Base-by-base conservation (phyloP, 2,888 invertebrate species). In the Polydrusus pterygomalis region DNA sequence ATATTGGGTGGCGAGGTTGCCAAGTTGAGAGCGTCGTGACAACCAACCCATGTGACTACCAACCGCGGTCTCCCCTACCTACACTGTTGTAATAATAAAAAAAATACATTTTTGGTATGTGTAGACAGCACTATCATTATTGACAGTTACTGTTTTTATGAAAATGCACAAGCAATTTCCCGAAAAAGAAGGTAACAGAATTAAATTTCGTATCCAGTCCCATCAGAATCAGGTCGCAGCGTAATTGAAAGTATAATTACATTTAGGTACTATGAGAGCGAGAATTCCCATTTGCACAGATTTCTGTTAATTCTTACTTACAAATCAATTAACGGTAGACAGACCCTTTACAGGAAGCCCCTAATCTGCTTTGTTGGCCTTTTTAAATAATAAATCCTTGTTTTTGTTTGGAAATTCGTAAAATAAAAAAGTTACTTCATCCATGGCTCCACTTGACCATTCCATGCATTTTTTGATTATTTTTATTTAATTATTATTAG, bases 251-350 rank as follows among this genome's bases (percentile, higher is more conserved):
- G 73, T 73, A 58, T 67, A 73, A 73, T 73, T 73, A 67, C 65
- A 73, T 73, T 73, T 73, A n/a, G n/a, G n/a, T n/a, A 13, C 30
- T 54, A 56, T 38, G 45, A 70, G 49, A 65, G 20, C 34, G 49
- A 65, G 51, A 45, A 58, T 56, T 43, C 54, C 40, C 68, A 49
- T 56, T 68, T 43, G 30, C 58, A 17, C 45, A 62, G 70, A 67
- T 67, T 73, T 73, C 63, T 20, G 73, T 73, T 73, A 73, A 73
- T 73, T 73, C 73, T 58, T 73, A 73, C 56, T 73, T 73, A 73
- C 67, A 73, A 67, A 67, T 67, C 73, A 73, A 73, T 73, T 73
- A 73, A 58, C 47, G 65, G 45, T 30, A 60, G 67, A 58, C 67
- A 67, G 73, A 18, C 45, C 70, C 38, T 67, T 60, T 47, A 25